Percentiles rank a stretch among this genome's conserved stretches.
Evolutionary conservation across 2,113 vertebrate species (phyloP).

Genomic region (Neogobius melanostomus): DNA sequence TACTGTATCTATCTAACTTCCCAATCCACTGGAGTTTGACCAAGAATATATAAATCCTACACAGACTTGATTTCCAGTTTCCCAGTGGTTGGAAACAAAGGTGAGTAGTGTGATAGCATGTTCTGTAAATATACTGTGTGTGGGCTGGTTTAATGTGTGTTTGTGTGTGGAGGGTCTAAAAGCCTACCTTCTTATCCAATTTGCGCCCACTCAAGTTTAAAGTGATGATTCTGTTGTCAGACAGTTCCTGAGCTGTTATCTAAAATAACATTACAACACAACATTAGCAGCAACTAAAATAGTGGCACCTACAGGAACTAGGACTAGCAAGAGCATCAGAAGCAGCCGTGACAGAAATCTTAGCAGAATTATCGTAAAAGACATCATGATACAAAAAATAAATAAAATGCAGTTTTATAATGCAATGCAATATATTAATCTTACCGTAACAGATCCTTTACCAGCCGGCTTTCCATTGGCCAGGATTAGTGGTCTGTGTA

Average conservation of each 20-base stretch:
- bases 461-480: slow-evolving; percentile 95
- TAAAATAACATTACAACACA: slow-evolving; percentile 58
- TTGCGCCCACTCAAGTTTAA: slow-evolving; percentile 92
- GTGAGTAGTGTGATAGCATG: slow-evolving; percentile 32
- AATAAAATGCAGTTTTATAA: background rate
- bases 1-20: background rate
- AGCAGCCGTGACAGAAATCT: slow-evolving; percentile 2
- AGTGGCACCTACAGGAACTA: slow-evolving; percentile 6
- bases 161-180: slow-evolving; percentile 15
- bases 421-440: slow-evolving; percentile 2
- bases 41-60: slow-evolving; percentile 10
- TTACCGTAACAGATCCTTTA: slow-evolving; percentile 92
- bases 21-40: background rate
- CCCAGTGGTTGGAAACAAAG: slow-evolving; percentile 13
- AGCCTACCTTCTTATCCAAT: slow-evolving; percentile 95
- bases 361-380: background rate
- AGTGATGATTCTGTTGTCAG: slow-evolving; percentile 96
- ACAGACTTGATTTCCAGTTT: slow-evolving; percentile 4
- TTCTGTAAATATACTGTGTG: slow-evolving; percentile 23
- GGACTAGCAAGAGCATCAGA: slow-evolving; percentile 13
- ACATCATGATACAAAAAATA: background rate
- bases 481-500: slow-evolving; percentile 85
- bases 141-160: slow-evolving; percentile 27
- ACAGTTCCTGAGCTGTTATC: slow-evolving; percentile 96
- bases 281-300: slow-evolving; percentile 28